These are phyloP conservation scores for Drosophila hydei DNA, from an alignment of 1,140 invertebrate species.

Conservation along the genomic window DNA sequence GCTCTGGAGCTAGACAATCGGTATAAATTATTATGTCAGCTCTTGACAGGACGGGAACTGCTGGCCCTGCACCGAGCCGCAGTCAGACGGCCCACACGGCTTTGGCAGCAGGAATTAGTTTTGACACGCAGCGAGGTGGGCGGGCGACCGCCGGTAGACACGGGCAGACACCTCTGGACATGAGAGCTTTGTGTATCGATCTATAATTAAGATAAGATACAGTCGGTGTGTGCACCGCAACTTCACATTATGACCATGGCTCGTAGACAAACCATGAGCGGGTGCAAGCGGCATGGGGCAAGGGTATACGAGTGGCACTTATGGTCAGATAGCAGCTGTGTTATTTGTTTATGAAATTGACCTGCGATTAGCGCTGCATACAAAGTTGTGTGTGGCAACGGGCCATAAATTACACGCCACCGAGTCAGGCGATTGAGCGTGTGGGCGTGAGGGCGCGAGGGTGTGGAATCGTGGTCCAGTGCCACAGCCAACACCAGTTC, in stretches of 20 bases:
- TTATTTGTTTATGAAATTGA: slow-evolving; percentile 81
- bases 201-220: slow-evolving; percentile 75
- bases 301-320: slow-evolving; percentile 29
- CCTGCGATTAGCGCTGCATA: slow-evolving; percentile 71
- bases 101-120: slow-evolving; percentile 62
- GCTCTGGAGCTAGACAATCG: slow-evolving; percentile 35
- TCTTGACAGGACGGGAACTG: slow-evolving; percentile 37
- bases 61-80: slow-evolving; percentile 12
- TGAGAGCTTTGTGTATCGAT: slow-evolving; percentile 58
- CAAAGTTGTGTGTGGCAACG: slow-evolving; percentile 44
- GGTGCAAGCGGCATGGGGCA: neutral
- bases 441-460: slow-evolving; percentile 18
- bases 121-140: slow-evolving; percentile 56
- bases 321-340: slow-evolving; percentile 63
- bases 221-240: slow-evolving; percentile 45
- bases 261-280: slow-evolving; percentile 11
- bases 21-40: slow-evolving; percentile 77
- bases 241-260: slow-evolving; percentile 62
- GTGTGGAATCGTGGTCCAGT: slow-evolving; percentile 1
- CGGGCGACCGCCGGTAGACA: slow-evolving; percentile 13
- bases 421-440: neutral
- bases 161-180: slow-evolving; percentile 21
- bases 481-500: slow-evolving; percentile 7
- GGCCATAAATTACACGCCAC: slow-evolving; percentile 66
- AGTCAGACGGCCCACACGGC: slow-evolving; percentile 17